Conservation (phyloP, 2,888 invertebrate species). For the Salticus scenicus region DNA sequence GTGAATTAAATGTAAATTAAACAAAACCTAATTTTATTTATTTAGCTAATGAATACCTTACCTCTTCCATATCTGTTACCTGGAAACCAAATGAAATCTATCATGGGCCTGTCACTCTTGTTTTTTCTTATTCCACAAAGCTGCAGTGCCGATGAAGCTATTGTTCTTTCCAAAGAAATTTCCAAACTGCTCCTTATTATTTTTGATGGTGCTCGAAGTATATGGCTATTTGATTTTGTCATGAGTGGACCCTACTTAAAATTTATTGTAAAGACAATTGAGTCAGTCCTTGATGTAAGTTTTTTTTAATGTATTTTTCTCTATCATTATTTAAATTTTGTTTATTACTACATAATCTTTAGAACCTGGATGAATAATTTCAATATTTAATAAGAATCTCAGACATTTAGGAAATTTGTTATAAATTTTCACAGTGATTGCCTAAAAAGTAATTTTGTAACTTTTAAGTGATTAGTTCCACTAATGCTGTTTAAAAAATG, state of each 20-base stretch:
- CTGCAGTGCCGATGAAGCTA: neutral
- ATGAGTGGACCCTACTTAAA: conserved; percentile 31
- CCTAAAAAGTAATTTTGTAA: too few relatives aligned
- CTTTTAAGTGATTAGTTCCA: too few relatives aligned
- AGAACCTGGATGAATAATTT: too few relatives aligned
- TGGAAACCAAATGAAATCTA: conserved; percentile 43
- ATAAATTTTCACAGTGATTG: too few relatives aligned
- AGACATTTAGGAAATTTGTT: too few relatives aligned
- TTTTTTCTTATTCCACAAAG: conserved; percentile 39
- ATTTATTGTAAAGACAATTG: conserved; percentile 34
- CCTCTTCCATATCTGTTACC: conserved; percentile 47
- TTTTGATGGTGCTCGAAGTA: conserved; percentile 47
- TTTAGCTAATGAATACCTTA: conserved; percentile 42
- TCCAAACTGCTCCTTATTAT: conserved; percentile 16
- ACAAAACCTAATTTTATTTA: too few relatives aligned
- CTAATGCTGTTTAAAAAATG: too few relatives aligned
- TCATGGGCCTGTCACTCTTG: conserved; percentile 52
- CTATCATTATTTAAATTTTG: too few relatives aligned
- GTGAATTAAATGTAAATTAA: too few relatives aligned
- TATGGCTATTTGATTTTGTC: conserved; percentile 62
- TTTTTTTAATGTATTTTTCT: neutral
- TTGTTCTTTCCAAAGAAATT: conserved; percentile 27
- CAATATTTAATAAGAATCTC: too few relatives aligned
- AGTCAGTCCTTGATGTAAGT: conserved; percentile 4
- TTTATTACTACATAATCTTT: too few relatives aligned